phyloP scores from a whole-genome alignment of 2,888 invertebrate species.

The Oxytorus armatus region DNA sequence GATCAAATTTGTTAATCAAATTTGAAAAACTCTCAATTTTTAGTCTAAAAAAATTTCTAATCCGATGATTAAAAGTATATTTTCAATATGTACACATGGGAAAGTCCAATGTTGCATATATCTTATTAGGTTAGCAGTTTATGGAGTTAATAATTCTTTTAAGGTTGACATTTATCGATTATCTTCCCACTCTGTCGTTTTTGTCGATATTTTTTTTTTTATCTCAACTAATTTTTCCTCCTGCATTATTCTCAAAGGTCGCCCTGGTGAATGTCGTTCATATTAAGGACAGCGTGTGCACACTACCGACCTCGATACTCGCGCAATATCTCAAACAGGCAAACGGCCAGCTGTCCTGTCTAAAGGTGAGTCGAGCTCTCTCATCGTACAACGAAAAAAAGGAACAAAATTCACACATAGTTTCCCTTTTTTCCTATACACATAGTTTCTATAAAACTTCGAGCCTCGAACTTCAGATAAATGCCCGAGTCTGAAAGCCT shows the following conservation, averaged over 20 bases:
- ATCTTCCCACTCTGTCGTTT: not conserved
- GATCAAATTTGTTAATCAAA: too few species aligned
- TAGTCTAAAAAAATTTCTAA: too few species aligned
- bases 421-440: not conserved
- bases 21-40: too few species aligned
- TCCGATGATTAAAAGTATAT: too few species aligned
- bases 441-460: too few species aligned
- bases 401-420: not conserved
- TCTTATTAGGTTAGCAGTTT: too few species aligned
- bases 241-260: conserved; percentile 86
- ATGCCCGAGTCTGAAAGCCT: not conserved
- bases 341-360: conserved; percentile 92
- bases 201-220: conserved; percentile 2
- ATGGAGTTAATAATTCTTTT: too few species aligned
- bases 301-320: conserved; percentile 92
- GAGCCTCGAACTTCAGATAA: not conserved
- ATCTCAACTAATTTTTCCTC: conserved; percentile 12
- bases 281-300: conserved; percentile 92
- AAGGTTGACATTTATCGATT: not conserved
- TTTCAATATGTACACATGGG: too few species aligned
- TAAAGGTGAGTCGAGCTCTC: conserved; percentile 88
- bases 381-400: not conserved
- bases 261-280: conserved; percentile 93
- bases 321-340: conserved; percentile 95
- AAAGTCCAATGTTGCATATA: too few species aligned